A percentile compares a stretch with the other conserved stretches of the same genome.
phyloP scores from a whole-genome alignment of 2,113 vertebrate genomes.

The Tachuris rubrigastra region DNA sequence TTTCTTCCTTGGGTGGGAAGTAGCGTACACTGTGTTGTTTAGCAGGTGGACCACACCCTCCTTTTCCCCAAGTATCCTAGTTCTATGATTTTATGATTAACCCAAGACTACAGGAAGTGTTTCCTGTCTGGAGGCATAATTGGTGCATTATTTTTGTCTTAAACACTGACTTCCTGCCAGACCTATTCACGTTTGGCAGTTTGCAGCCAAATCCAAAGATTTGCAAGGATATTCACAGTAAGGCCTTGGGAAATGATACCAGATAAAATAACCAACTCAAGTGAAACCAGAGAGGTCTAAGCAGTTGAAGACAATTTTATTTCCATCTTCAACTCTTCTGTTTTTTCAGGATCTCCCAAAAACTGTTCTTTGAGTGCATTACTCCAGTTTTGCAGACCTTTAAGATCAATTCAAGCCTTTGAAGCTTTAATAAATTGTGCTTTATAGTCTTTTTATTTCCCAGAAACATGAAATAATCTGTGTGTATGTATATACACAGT shows the following conservation, averaged over 20 bases:
- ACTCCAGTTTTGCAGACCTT: neutral
- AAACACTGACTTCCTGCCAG: constrained; percentile 55
- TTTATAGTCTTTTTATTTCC: neutral
- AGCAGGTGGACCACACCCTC: constrained; percentile 3
- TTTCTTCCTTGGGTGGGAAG: neutral
- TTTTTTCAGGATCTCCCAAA: neutral
- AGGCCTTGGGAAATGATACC: neutral
- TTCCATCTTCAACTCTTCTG: neutral
- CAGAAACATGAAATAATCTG: fast-evolving
- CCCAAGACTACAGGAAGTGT: constrained; percentile 29
- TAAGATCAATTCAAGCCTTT: neutral
- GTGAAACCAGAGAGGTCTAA: neutral
- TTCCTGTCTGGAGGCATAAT: constrained; percentile 63
- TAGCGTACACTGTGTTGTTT: neutral
- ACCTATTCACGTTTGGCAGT: constrained; percentile 20
- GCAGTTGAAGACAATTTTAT: neutral
- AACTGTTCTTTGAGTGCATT: neutral
- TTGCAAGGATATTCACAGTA: neutral
- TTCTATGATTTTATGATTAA: constrained; percentile 53
- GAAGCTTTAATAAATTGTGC: neutral
- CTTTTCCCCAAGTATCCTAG: neutral
- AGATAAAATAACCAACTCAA: neutral
- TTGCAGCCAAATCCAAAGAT: neutral
- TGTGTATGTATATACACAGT: neutral
- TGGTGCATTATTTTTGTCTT: constrained; percentile 52